Evolutionary conservation across 2,888 invertebrate species (phyloP), one percentile per base, ranked within the genome.

Genomic region (Alviniconcha strummeri): DNA sequence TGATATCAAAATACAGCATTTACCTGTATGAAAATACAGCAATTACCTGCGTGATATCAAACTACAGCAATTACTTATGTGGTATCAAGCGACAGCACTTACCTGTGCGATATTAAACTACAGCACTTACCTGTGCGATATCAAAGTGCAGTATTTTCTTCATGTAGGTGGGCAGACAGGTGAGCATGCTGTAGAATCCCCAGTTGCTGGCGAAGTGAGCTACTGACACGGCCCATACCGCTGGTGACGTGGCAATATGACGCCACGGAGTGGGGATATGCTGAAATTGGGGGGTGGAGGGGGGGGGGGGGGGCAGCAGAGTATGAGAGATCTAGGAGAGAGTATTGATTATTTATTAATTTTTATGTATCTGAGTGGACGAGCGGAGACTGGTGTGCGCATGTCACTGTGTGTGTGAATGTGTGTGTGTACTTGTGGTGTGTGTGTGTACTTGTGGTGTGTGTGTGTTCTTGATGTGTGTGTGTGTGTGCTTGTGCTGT

Each of bases 171-270:
- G 94, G 94, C 72, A 94, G 90, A 76, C 93, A 92, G 5, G 94
- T 94, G 17, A 94, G 91, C 92, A 94, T 91, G 1, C 93, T 94
- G 89, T 94, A 94, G 89, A 93, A 94, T 11, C 94, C 94, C 94
- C 94, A 94, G 91, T 94, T 94, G 88, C 93, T 93, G 81, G 90
- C 90, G 84, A 94, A 92, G 87, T 94, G 94, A 8, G 93, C 94
- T 6, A 90, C 88, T 71, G 92, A 87, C 5, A 94, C 89, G 0
- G 93, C 94, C 93, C 93, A 94, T 11, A 94, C 87, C 0, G 90
- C 89, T 2, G 89, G 86, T 1, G 89, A 90, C 0, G 86, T 88
- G 5, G 90, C 77, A 13, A 92, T 90, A 1, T 87, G 72, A 15
- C 77, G 52, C 91, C 91, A 91, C 0, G 91, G 91, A 6, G 89